Evolutionary conservation across 2,797 vertebrate species (phyloP), one percentile per base, ranked within the genome.

Genomic region (Betta splendens): DNA sequence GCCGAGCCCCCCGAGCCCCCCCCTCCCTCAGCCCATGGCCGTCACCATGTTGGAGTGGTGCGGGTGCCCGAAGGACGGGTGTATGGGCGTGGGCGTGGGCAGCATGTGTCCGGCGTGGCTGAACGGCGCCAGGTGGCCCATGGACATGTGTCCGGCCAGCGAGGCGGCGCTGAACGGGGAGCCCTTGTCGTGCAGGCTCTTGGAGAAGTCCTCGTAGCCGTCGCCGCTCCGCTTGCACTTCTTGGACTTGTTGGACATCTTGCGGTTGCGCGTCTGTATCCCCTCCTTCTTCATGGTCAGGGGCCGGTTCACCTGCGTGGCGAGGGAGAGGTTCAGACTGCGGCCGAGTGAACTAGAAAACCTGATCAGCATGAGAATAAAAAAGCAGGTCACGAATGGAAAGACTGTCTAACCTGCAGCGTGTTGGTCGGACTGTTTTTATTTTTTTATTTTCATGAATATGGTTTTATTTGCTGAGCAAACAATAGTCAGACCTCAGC

Each of bases 231-330:
- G 94, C 88, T 94, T 95, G 89, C 75, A 92, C 87, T 96, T 98
- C 89, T 98, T 99, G 77, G 96, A 96, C 77, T 98, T 99, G 93
- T 93, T 96, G 79, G 97, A 98, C 96, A 98, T 98, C 89, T 99
- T 99, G 76, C 97, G 91, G 86, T 99, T 99, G 74, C 97, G 93
- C 15, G 97, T 99, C 89, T 99, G 97, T 76, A 99, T 98, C 28
- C 97, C 96, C 79, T 99, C 97, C 84, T 99, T 99, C 89, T 98
- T 99, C 97, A 99, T 99, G 75, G 97, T 99, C 80, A 99, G 91
- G 1, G 97, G 97, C 67, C 97, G 92, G 82, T 99, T 99, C 81
- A 99, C 96, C 97, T 99, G 88, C 65, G n/a, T 1, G 65, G 69
- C 62, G 8, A 36, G 26, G 13, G 9, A 67, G 13, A 37, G 5